phyloP scores from a whole-genome alignment of 2,888 invertebrate genomes.

The Agrochola circellaris region DNA sequence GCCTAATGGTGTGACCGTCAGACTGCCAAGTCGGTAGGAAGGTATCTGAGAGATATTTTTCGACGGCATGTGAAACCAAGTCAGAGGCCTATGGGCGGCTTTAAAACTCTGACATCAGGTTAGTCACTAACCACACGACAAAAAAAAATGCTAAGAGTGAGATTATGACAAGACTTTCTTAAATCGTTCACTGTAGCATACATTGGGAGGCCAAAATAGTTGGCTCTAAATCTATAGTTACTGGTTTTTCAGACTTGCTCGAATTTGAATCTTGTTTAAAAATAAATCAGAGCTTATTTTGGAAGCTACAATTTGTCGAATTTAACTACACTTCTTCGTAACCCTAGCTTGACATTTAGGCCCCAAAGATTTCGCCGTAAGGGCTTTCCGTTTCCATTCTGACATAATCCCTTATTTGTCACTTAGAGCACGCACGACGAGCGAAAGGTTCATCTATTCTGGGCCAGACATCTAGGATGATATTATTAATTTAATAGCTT shows the following conservation, averaged over 20 bases:
- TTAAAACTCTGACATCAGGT: too few species aligned
- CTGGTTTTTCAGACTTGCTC: background rate
- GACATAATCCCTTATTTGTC: conserved; percentile 41
- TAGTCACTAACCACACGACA: too few species aligned
- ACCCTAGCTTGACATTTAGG: conserved; percentile 37
- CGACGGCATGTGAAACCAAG: too few species aligned
- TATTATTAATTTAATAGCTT: conserved; percentile 19
- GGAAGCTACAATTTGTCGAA: background rate
- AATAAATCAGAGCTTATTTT: background rate
- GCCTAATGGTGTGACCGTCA: too few species aligned
- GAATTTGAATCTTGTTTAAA: background rate
- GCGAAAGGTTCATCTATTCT: conserved; percentile 46
- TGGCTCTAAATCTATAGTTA: background rate
- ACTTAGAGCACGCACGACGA: conserved; percentile 39
- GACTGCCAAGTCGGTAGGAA: too few species aligned
- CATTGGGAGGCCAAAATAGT: background rate
- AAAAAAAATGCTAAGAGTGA: too few species aligned
- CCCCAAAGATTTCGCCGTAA: conserved; percentile 28
- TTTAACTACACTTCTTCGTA: conserved; percentile 4
- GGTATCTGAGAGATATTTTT: too few species aligned
- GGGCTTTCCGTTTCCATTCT: conserved; percentile 41
- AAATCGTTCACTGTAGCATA: background rate
- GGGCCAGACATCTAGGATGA: conserved; percentile 10
- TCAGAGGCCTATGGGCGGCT: too few species aligned
- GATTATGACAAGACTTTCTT: background rate